Evolutionary conservation across 2,888 invertebrate genomes (phyloP).

Genomic region (Rotaria socialis): DNA sequence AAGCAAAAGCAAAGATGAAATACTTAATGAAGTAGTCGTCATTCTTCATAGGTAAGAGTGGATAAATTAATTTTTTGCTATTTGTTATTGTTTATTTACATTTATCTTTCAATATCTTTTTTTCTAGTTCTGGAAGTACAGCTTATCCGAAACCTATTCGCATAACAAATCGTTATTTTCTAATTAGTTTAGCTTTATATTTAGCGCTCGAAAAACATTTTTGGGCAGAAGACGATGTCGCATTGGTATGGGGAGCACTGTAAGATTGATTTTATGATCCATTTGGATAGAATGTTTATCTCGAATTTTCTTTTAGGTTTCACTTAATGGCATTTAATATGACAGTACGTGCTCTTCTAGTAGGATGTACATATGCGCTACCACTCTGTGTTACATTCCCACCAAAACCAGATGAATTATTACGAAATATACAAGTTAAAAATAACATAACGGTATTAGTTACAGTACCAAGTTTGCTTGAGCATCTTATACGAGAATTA

Average conservation of each 20-base stretch:
- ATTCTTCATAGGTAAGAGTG: constrained; percentile 11
- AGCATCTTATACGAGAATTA: constrained; percentile 5
- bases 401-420: constrained; percentile 19
- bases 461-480: constrained; percentile 10
- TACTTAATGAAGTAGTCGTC: neutral
- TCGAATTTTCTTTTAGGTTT: neutral
- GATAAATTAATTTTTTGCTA: too few relatives aligned
- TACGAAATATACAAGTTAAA: neutral
- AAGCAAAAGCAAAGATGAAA: neutral
- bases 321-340: neutral
- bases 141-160: constrained; percentile 9
- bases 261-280: neutral
- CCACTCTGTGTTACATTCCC: neutral
- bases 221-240: neutral
- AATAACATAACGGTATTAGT: neutral
- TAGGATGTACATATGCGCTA: neutral
- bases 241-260: constrained; percentile 1
- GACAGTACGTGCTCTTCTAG: neutral
- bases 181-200: neutral
- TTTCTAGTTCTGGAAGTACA: constrained; percentile 21
- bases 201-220: neutral
- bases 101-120: neutral
- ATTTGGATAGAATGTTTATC: too few relatives aligned
- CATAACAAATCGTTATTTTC: constrained; percentile 21
- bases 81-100: neutral